Base-by-base conservation (phyloP, 1,140 invertebrate genomes). In the Drosophila truncata region DNA sequence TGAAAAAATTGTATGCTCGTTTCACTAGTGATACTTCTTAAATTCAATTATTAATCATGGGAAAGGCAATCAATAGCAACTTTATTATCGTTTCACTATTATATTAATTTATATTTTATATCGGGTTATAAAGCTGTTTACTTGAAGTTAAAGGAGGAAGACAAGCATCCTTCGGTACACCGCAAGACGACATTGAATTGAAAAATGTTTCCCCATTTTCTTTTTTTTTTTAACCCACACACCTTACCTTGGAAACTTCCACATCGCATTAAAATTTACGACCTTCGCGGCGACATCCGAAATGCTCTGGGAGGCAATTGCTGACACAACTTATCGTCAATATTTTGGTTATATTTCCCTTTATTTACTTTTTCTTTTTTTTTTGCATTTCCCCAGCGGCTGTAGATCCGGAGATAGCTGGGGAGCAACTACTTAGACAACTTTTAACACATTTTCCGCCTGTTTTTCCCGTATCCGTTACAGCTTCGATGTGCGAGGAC, bases 401-500 rank as follows among this genome's bases (percentile, higher is more conserved):
- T 52, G 33, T 25, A 76, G 72, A 76, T 77, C 20, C 31, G 25
- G 31, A 11, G 55, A 77, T 50, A 66, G 54, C 47, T 33, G 37
- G 39, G 47, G 39, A 72, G 31, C 37, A 67, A 77, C 74, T 77
- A 77, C 74, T 77, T 77, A 78, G 74, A 41, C 75, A 58, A 80
- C 78, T 80, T 75, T 64, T 60, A 70, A 77, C 73, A 77, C 73
- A 61, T 80, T 79, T 64, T 69, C 66, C 76, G 37, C 41, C 54
- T 47, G 37, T 33, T 69, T 67, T 95, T 94, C 5, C 47, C 25
- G 47, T 18, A 50, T 50, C 47, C 16, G 25, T 50, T 50, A 50
- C 94, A 97, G 97, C 93, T 97, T 96, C 91, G 97, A 97, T 91
- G 96, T 97, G 7, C 94, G 97, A 54, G 96, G 96, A 2, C 93